These are phyloP conservation scores for Nixonia krombeini DNA, from an alignment of 1,140 invertebrate species.

Conservation along the genomic window DNA sequence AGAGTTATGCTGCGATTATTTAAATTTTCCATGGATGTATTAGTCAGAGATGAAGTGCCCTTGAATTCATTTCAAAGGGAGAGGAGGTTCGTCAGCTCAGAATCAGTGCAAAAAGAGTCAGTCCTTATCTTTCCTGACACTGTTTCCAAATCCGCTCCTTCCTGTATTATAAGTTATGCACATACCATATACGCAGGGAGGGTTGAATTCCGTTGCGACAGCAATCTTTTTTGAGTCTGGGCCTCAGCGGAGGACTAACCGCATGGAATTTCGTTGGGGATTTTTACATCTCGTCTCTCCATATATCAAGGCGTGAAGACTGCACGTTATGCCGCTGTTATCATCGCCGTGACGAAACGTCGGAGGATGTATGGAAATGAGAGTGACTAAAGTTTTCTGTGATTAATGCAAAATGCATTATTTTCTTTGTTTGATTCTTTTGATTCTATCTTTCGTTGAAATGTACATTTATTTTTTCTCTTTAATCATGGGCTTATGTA, in stretches of 20 bases:
- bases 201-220: slow-evolving; percentile 38
- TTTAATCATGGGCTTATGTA: slow-evolving; percentile 7
- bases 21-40: too few species aligned
- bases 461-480: slow-evolving; percentile 7
- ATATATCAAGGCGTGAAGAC: slow-evolving; percentile 48
- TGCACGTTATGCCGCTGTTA: slow-evolving; percentile 48
- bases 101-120: background rate
- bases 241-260: slow-evolving; percentile 56
- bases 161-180: slow-evolving; percentile 28
- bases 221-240: slow-evolving; percentile 44
- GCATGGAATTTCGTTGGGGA: slow-evolving; percentile 60
- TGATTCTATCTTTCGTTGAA: slow-evolving; percentile 17
- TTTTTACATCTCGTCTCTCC: slow-evolving; percentile 50
- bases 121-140: too few species aligned
- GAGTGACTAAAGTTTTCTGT: slow-evolving; percentile 39
- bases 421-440: slow-evolving; percentile 25
- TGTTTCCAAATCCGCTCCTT: slow-evolving; percentile 13
- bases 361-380: slow-evolving; percentile 50
- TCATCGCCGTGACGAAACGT: slow-evolving; percentile 53
- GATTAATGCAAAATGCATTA: slow-evolving; percentile 28
- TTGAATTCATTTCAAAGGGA: background rate
- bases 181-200: slow-evolving; percentile 40
- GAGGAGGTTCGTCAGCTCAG: background rate
- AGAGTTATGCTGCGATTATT: too few species aligned
- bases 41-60: too few species aligned